Conservation (phyloP, 2,888 invertebrate genomes). For the Carpatolechia fugitivella region DNA sequence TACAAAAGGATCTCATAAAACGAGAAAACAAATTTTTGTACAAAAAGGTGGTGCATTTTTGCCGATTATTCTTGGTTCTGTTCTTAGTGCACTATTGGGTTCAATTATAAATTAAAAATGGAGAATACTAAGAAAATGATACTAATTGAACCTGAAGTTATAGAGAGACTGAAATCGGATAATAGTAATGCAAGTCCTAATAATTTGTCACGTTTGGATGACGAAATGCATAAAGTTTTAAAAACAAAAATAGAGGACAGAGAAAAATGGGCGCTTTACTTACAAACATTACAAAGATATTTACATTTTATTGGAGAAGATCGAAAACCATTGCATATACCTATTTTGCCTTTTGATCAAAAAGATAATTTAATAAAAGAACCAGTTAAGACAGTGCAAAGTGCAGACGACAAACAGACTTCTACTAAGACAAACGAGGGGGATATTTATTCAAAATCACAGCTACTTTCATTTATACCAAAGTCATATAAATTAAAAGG, state of each 20-base stretch:
- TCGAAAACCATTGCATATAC: conserved; percentile 6
- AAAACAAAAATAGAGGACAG: neutral
- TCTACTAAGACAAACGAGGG: neutral
- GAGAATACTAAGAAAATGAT: conserved; percentile 26
- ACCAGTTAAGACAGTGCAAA: no score
- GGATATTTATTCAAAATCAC: neutral
- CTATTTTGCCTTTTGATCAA: conserved; percentile 1
- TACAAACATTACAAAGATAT: neutral
- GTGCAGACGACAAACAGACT: neutral
- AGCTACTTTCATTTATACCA: neutral
- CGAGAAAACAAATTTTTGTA: conserved; percentile 25
- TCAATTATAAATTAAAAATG: conserved; percentile 16
- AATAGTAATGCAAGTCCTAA: conserved; percentile 11
- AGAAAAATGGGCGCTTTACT: neutral
- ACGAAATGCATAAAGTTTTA: conserved; percentile 26
- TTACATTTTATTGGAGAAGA: neutral
- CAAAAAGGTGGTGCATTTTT: conserved; percentile 28
- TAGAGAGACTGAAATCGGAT: conserved; percentile 22
- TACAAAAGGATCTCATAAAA: conserved; percentile 19
- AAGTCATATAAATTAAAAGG: conserved; percentile 18
- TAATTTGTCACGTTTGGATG: conserved; percentile 21
- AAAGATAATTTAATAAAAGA: neutral
- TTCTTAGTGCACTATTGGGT: conserved; percentile 24
- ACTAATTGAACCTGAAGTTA: conserved; percentile 25
- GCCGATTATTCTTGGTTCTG: conserved; percentile 26